Conservation (phyloP, 2,113 vertebrate species). For the Ailuropoda melanoleuca region DNA sequence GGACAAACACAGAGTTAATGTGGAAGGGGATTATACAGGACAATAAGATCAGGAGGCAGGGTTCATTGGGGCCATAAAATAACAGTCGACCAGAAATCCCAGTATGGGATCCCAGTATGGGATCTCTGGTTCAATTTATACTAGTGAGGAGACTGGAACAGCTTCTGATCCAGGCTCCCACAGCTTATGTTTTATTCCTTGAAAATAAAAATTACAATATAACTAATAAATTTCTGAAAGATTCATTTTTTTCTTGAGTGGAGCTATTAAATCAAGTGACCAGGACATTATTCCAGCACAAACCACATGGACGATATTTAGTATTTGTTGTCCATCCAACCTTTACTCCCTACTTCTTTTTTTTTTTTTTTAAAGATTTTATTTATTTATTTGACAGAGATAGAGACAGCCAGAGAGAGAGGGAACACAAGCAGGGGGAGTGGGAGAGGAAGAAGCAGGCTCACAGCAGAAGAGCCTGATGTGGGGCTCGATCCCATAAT, state of each 20-base stretch:
- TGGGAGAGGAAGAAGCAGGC: no score
- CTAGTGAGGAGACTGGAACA: not conserved
- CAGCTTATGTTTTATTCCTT: not conserved
- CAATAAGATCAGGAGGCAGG: not conserved
- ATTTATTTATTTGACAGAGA: no score
- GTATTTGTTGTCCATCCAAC: not conserved
- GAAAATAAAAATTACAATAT: slow-evolving; percentile 25
- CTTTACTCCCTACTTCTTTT: not conserved
- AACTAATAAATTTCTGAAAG: not conserved
- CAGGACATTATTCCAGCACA: not conserved
- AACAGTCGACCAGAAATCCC: not conserved
- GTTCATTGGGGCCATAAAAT: not conserved
- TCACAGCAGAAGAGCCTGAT: no score
- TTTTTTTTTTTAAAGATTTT: no score
- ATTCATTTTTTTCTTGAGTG: not conserved
- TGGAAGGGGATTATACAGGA: not conserved
- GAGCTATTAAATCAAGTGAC: not conserved
- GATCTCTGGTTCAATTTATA: not conserved
- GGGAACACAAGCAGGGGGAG: no score
- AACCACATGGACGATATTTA: not conserved
- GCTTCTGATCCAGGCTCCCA: not conserved
- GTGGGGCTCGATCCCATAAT: no score
- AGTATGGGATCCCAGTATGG: not conserved
- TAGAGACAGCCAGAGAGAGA: no score
- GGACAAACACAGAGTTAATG: not conserved